Conservation (phyloP, 2,113 vertebrate genomes). For the Corapipo altera region DNA sequence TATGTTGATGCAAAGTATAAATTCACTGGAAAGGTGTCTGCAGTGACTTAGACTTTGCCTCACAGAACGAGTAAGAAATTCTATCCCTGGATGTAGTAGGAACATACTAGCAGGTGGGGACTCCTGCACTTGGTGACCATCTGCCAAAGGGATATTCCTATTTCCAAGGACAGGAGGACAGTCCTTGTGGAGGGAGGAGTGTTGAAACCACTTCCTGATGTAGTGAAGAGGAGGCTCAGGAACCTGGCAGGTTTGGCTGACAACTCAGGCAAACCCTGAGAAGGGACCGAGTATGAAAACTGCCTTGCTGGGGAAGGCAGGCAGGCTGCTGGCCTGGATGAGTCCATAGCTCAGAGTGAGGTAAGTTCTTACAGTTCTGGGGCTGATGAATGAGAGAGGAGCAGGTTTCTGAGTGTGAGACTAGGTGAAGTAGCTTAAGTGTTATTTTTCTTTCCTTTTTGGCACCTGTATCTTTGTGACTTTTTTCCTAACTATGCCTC, state of each 20-base stretch:
- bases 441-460: neutral
- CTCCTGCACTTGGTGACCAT: neutral
- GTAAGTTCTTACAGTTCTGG: neutral
- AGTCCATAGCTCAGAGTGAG: neutral
- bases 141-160: neutral
- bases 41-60: neutral
- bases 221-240: neutral
- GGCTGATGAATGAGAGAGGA: neutral
- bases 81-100: neutral
- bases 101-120: neutral
- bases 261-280: neutral
- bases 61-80: neutral
- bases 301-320: accelerated
- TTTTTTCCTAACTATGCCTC: neutral
- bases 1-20: neutral
- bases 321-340: neutral
- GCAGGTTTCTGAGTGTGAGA: neutral
- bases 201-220: neutral
- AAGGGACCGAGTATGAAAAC: no score
- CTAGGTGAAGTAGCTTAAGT: neutral
- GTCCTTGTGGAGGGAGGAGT: neutral
- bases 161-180: neutral
- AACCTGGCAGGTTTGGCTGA: neutral
- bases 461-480: neutral
- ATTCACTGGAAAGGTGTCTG: neutral